A percentile compares a stretch with the other conserved stretches of the same genome.
These are phyloP conservation scores for Luidia sarsii DNA, from an alignment of 53 echinoderm and acorn worm genomes.

Conservation along the genomic window DNA sequence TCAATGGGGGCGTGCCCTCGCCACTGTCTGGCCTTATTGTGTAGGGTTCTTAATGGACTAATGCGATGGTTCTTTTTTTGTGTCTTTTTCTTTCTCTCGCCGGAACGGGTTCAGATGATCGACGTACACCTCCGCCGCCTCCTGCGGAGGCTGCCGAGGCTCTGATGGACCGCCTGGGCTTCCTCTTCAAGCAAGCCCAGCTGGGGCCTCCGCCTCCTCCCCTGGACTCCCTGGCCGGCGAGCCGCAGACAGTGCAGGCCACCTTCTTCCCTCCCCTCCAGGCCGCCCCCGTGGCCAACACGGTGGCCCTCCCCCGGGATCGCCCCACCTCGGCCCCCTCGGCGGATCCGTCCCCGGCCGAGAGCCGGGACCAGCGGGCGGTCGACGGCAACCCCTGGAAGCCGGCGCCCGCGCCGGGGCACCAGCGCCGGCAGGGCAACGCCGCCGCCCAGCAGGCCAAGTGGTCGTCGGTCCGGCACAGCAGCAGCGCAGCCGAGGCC, in stretches of 20 bases:
- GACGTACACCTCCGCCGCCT: slow-evolving; percentile 84
- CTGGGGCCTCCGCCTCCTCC: slow-evolving; percentile 59
- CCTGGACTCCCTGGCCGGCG: slow-evolving; percentile 32
- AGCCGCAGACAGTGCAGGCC: slow-evolving; percentile 20
- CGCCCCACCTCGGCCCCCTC: slow-evolving; percentile 19
- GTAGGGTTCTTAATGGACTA: too few species aligned
- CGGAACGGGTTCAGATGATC: slow-evolving; percentile 65
- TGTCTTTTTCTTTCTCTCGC: background rate
- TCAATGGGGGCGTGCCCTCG: too few species aligned
- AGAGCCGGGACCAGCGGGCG: background rate
- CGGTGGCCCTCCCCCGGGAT: slow-evolving; percentile 41
- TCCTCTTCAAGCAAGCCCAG: slow-evolving; percentile 87
- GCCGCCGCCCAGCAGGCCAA: slow-evolving; percentile 36
- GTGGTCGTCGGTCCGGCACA: slow-evolving; percentile 26
- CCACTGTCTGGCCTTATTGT: too few species aligned
- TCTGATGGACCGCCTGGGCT: slow-evolving; percentile 84
- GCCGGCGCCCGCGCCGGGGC: background rate
- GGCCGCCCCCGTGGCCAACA: slow-evolving; percentile 54
- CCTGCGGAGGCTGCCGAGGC: slow-evolving; percentile 89
- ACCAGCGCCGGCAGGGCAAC: background rate
- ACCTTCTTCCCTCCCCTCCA: slow-evolving; percentile 56
- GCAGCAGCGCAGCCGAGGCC: background rate
- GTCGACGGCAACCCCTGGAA: background rate
- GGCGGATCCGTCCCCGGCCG: background rate
- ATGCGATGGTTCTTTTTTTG: background rate